These are phyloP conservation scores for Diachrysia chrysitis DNA, from an alignment of 2,888 invertebrate species.

Conservation along the genomic window DNA sequence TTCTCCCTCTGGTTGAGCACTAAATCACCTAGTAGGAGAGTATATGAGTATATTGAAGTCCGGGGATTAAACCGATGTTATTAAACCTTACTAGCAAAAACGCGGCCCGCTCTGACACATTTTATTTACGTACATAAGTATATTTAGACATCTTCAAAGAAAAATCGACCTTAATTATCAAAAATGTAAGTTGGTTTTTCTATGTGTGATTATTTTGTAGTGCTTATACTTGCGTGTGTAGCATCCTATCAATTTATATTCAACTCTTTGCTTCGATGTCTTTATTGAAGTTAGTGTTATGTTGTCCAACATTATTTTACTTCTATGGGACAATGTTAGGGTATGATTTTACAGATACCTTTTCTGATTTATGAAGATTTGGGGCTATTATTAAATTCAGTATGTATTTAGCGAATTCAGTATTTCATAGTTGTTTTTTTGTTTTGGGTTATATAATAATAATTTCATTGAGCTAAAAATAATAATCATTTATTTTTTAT, in stretches of 20 bases:
- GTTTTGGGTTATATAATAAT: no score
- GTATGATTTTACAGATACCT: no score
- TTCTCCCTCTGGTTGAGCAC: constrained; percentile 33
- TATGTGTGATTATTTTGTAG: constrained; percentile 32
- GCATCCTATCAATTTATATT: constrained; percentile 58
- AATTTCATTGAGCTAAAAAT: no score
- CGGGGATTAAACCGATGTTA: constrained; percentile 75
- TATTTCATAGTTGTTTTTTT: no score
- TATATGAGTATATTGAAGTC: constrained; percentile 66
- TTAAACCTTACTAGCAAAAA: constrained; percentile 66
- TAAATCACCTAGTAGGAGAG: constrained; percentile 52
- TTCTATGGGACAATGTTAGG: constrained; percentile 33
- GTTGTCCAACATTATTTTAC: constrained; percentile 38
- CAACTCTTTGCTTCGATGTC: constrained; percentile 56
- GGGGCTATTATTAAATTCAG: no score
- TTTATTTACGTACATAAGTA: constrained; percentile 57
- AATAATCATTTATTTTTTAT: no score
- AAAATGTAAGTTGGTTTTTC: constrained; percentile 10
- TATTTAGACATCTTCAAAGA: constrained; percentile 34
- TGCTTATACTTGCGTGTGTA: constrained; percentile 49
- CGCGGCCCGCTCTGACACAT: constrained; percentile 52
- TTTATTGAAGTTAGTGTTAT: constrained; percentile 57
- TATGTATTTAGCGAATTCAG: no score
- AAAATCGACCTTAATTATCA: constrained; percentile 16
- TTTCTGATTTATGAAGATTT: no score